phyloP scores from a whole-genome alignment of 64 coral and sea anemone genomes.

The Montipora foliosa region DNA sequence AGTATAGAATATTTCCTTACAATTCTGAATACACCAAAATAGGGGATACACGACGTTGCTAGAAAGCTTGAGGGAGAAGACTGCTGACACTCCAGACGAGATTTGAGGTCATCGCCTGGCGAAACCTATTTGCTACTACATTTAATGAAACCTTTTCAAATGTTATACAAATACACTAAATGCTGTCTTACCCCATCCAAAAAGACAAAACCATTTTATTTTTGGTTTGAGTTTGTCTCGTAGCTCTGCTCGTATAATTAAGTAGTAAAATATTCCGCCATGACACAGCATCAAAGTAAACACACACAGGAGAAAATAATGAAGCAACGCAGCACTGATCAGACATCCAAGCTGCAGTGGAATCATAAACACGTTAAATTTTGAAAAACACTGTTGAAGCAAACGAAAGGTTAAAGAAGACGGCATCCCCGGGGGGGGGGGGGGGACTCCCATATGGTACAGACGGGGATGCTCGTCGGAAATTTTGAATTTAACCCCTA shows the following conservation, averaged over 20 bases:
- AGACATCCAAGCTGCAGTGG: conserved; percentile 47
- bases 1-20: too few relatives aligned
- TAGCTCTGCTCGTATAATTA: conserved; percentile 56
- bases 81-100: too few relatives aligned
- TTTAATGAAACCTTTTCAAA: neutral
- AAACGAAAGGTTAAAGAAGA: too few relatives aligned
- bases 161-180: neutral
- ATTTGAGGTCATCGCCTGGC: too few relatives aligned
- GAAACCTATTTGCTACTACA: too few relatives aligned
- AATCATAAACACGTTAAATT: neutral
- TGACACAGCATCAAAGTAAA: conserved; percentile 76
- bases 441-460: too few relatives aligned
- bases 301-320: conserved; percentile 70
- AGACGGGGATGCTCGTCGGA: too few relatives aligned
- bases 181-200: conserved; percentile 72
- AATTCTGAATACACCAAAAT: too few relatives aligned
- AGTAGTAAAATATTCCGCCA: conserved; percentile 46
- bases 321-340: conserved; percentile 44
- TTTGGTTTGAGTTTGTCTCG: conserved; percentile 19
- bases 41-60: too few relatives aligned
- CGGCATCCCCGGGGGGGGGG: too few relatives aligned
- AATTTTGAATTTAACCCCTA: too few relatives aligned
- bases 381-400: neutral
- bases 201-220: conserved; percentile 62
- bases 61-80: too few relatives aligned